Percentiles rank a stretch among this genome's conserved stretches.
phyloP scores from a whole-genome alignment of 2,888 invertebrate species.

The Rotaria sp. region DNA sequence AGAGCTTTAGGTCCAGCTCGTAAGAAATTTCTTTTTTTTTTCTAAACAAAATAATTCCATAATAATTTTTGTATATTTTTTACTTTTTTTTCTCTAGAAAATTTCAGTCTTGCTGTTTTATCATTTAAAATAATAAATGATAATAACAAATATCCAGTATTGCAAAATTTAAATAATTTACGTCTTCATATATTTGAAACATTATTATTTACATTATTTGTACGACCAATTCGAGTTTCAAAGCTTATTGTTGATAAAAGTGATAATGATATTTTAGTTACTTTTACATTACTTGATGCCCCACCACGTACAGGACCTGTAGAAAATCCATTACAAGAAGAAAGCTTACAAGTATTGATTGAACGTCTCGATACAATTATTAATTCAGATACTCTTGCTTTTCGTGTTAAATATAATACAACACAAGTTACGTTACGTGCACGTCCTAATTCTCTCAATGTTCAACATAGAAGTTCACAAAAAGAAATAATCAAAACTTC shows the following conservation, averaged over 20 bases:
- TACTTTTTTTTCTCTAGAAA: background rate
- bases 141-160: background rate
- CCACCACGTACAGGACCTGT: background rate
- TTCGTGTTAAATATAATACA: background rate
- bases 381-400: background rate
- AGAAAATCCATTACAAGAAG: background rate
- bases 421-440: background rate
- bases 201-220: background rate
- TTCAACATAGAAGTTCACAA: background rate
- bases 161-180: background rate
- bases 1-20: background rate
- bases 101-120: background rate
- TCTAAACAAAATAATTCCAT: too few relatives aligned
- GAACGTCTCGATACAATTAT: background rate
- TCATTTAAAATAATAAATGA: background rate
- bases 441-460: background rate
- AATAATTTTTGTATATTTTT: background rate
- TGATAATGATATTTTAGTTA: background rate
- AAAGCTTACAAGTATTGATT: background rate
- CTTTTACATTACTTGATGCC: conserved; percentile 9
- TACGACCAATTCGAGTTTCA: background rate
- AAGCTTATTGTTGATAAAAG: background rate
- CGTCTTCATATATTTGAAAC: background rate
- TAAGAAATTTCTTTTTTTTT: background rate
- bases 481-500: background rate